Percentiles rank a stretch among this genome's conserved stretches.
phyloP scores from a whole-genome alignment of 2,797 vertebrate genomes.

The Mormyrops boulengeri region DNA sequence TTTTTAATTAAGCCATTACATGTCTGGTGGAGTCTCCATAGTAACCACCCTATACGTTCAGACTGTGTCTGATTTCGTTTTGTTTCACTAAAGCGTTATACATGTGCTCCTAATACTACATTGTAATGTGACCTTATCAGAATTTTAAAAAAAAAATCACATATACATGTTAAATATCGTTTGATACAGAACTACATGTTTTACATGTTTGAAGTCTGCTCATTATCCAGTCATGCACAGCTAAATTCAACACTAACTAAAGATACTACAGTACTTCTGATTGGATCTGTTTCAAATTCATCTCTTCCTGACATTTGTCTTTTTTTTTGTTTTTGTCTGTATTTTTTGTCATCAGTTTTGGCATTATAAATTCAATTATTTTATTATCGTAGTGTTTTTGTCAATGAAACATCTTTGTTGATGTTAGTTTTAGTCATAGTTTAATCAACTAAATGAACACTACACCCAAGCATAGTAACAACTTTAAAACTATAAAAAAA shows the following conservation, averaged over 20 bases:
- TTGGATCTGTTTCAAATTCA: not conserved
- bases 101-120: not conserved
- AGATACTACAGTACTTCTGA: not conserved
- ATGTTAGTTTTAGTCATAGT: not conserved
- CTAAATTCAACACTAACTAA: not conserved
- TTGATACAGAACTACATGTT: not conserved
- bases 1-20: conserved; percentile 57
- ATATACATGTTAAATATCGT: not conserved
- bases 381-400: not conserved
- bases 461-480: not conserved
- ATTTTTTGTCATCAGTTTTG: not conserved
- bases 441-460: not conserved
- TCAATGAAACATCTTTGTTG: not conserved
- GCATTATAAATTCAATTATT: not conserved
- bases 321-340: too few relatives aligned
- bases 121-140: not conserved
- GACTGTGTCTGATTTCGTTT: not conserved
- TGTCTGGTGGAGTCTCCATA: conserved; percentile 63
- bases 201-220: not conserved
- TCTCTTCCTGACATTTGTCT: not conserved
- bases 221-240: not conserved
- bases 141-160: not conserved
- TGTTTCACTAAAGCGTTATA: not conserved
- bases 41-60: conserved; percentile 44
- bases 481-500: not conserved